Evolutionary conservation across 1,140 invertebrate species (phyloP), one percentile per base, ranked within the genome.

Genomic region (Trissolcus basalis): DNA sequence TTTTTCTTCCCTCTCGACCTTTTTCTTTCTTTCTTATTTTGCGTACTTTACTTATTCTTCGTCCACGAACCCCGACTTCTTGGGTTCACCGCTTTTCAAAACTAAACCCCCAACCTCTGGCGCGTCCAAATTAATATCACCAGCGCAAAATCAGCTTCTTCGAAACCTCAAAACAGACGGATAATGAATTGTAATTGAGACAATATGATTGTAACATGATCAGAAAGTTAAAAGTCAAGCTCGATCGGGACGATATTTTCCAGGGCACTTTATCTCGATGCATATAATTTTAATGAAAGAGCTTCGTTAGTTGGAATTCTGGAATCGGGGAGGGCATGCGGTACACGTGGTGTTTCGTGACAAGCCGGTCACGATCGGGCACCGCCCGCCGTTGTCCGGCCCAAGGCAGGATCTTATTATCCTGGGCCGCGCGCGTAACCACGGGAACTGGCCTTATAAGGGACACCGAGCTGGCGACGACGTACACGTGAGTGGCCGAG

Each of bases 371-470:
- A 84, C 83, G 83, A 82, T 79, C 81, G 74, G 81, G 63, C 80
- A 80, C 80, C 80, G 77, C 80, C 80, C 78, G 81, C 80, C 78
- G 81, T 82, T 83, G 80, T 80, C 77, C 77, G 48, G 71, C 71
- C 79, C 55, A 61, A 80, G 75, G 78, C 75, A 81, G 81, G 78
- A 82, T 83, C 82, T 81, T 84, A 85, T 85, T 85, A 85, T 85
- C 82, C 83, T 84, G 19, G 19, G 19, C 19, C 19, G 83, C 81
- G 81, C 82, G 60, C 75, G 80, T 58, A 68, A 79, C 70, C 76
- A 70, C 78, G 73, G 72, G 80, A 82, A 84, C 79, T 70, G 69
- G 54, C 84, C 84, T 84, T 85, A 85, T 85, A 85, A 83, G 84
- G 84, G 73, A 72, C 69, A 78, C 50, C 51, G 51, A 54, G 77